Percentiles rank a stretch among this genome's conserved stretches.
phyloP scores from a whole-genome alignment of 2,113 vertebrate genomes.

The Aythya baeri region DNA sequence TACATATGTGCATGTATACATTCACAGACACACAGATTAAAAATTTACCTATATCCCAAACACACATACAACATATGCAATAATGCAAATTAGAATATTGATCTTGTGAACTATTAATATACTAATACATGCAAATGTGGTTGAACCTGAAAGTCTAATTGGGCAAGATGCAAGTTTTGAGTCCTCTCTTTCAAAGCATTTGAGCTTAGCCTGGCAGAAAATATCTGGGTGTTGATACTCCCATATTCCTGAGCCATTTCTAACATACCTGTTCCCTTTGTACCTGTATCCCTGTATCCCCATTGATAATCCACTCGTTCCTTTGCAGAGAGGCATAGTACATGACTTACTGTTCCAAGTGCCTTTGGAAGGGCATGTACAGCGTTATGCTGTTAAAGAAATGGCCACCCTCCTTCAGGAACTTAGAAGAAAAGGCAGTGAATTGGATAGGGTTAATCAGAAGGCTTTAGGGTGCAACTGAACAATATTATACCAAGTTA shows the following conservation, averaged over 20 bases:
- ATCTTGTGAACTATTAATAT: background rate
- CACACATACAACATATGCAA: background rate
- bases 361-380: background rate
- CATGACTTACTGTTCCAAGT: background rate
- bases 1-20: background rate
- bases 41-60: background rate
- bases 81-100: background rate
- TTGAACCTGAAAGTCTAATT: background rate
- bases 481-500: background rate
- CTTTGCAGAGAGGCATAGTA: background rate
- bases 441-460: fast-evolving
- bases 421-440: background rate
- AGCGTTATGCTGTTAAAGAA: background rate
- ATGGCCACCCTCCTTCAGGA: background rate
- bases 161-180: background rate
- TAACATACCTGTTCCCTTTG: background rate
- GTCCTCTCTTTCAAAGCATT: background rate
- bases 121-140: background rate
- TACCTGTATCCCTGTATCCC: too few relatives aligned
- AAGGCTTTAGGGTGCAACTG: background rate
- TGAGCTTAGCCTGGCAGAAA: background rate
- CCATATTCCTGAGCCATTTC: too few relatives aligned
- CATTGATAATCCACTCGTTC: background rate
- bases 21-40: background rate
- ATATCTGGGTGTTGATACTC: background rate